Conservation (phyloP, 2,113 vertebrate species). For the Chascanopsetta lugubris region DNA sequence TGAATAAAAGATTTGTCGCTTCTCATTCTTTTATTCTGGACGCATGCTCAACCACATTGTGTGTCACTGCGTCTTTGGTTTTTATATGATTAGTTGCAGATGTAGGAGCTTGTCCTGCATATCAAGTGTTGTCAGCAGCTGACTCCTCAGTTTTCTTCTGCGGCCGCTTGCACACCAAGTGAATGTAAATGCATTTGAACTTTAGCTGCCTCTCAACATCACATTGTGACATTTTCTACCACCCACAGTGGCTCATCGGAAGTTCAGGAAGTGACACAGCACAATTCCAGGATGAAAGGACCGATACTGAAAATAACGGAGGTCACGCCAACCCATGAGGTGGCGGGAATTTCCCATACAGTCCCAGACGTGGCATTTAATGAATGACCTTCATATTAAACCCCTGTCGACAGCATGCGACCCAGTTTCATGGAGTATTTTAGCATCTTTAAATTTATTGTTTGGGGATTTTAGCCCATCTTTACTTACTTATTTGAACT, state of each 20-base stretch:
- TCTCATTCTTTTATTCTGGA: constrained; percentile 42
- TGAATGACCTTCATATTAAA: background rate
- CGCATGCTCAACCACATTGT: constrained; percentile 57
- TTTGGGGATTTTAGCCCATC: too few relatives aligned
- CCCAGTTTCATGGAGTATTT: background rate
- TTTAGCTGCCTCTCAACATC: constrained; percentile 46
- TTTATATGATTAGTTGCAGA: constrained; percentile 70
- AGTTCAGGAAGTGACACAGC: background rate
- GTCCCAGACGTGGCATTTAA: background rate
- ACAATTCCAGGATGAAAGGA: background rate
- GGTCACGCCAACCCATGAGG: background rate
- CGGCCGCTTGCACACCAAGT: constrained; percentile 39
- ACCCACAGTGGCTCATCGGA: constrained; percentile 8
- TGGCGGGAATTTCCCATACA: too few relatives aligned
- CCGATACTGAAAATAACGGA: background rate
- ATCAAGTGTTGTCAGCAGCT: constrained; percentile 64
- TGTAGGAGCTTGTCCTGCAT: constrained; percentile 64
- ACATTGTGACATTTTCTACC: constrained; percentile 37
- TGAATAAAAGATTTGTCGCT: constrained; percentile 47
- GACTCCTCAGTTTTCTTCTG: constrained; percentile 68
- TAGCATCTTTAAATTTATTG: background rate
- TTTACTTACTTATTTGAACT: too few relatives aligned
- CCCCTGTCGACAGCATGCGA: background rate
- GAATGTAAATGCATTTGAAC: constrained; percentile 74
- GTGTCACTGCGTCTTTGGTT: constrained; percentile 61